Evolutionary conservation across 2,888 invertebrate species (phyloP).

Genomic region (Prosapia bicincta): DNA sequence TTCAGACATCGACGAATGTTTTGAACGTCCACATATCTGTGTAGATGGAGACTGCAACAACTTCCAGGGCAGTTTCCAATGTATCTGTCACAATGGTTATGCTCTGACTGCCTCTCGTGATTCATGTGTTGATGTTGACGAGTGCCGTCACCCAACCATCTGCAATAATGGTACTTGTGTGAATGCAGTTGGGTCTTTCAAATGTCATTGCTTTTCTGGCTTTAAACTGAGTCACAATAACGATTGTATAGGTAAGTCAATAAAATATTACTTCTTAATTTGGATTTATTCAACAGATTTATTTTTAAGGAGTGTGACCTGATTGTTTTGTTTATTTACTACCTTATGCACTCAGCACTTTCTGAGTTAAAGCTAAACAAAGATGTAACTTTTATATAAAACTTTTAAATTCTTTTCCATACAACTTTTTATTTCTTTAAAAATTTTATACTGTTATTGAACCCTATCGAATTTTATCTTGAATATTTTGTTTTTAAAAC

Average conservation of each 20-base stretch:
- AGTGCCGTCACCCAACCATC: constrained; percentile 68
- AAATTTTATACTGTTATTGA: too few relatives aligned
- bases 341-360: too few relatives aligned
- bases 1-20: constrained; percentile 70
- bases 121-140: constrained; percentile 69
- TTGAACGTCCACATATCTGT: constrained; percentile 63
- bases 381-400: too few relatives aligned
- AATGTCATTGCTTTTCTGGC: constrained; percentile 70
- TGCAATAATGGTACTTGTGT: constrained; percentile 76
- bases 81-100: constrained; percentile 72
- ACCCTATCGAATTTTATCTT: too few relatives aligned
- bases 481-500: too few relatives aligned
- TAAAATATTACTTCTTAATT: too few relatives aligned
- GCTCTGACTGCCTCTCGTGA: constrained; percentile 60
- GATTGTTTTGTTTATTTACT: too few relatives aligned
- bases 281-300: too few relatives aligned
- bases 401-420: too few relatives aligned
- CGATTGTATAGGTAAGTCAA: constrained; percentile 70
- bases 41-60: constrained; percentile 75
- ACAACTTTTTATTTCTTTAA: too few relatives aligned
- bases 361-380: too few relatives aligned
- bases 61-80: constrained; percentile 73
- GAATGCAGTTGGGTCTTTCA: constrained; percentile 66
- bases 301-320: too few relatives aligned
- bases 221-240: constrained; percentile 74